Base-by-base conservation (phyloP, 2,888 invertebrate genomes). In the Trichopria drosophilae region DNA sequence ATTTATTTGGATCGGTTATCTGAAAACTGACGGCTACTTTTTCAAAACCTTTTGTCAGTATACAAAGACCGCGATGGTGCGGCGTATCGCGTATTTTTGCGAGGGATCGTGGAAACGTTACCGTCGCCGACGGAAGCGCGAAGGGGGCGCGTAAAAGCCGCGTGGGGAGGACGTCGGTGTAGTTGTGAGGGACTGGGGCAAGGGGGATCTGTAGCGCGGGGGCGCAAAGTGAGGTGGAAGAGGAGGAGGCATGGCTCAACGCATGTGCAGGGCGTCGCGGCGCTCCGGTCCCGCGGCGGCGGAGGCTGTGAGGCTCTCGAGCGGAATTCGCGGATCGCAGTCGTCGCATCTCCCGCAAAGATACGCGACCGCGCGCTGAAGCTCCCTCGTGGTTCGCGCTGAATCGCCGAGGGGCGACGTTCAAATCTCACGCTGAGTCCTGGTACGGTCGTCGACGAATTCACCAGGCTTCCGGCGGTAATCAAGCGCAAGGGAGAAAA, bases 261-360 rank as follows among this genome's bases (percentile, higher is more conserved):
- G 75, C 75, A 73, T 75, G 75, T 75, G 75, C 75, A 73, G 73
- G 73, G 68, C 69, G 37, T 12, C 24, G 18, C 12, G 18, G 23
- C 10, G 23, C 12, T 13, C 9, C 26, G 12, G 39, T 26, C 23
- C 13, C 22, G 29, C 42, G 13, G 29, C 42, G 26, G 18, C 26
- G 10, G n/a, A 37, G 29, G 37, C 35, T 24, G 24, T 10, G 24
- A 24, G 24, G 10, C 7, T 24, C 24, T 6, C 24, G 24, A 24
- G 7, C 10, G 6, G 24, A 24, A 9, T 10, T 24, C 24, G 72
- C 74, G 71, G 70, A 72, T 68, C 73, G 53, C 70, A 73, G 73
- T 72, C 66, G 71, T 71, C 69, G 71, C 70, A 71, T 71, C 72
- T 68, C 69, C 58, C 65, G 72, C 65, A 66, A 67, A 70, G 68